Conservation (phyloP, 1,140 invertebrate species). For the Leptinotarsa defecta region DNA sequence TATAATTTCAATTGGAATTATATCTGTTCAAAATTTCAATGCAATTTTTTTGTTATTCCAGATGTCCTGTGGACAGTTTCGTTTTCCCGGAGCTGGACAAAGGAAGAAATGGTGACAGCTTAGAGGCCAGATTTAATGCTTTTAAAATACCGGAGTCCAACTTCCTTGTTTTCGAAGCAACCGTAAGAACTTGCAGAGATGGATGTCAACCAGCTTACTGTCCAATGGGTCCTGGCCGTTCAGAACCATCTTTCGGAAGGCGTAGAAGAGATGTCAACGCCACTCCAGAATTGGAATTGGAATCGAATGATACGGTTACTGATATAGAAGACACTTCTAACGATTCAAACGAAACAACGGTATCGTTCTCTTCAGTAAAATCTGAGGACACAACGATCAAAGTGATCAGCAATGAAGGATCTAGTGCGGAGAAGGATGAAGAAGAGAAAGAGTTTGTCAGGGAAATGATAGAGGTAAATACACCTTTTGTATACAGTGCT, state of each 20-base stretch:
- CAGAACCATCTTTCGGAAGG: constrained; percentile 79
- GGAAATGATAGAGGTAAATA: constrained; percentile 81
- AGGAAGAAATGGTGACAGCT: constrained; percentile 80
- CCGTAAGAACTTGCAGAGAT: constrained; percentile 83
- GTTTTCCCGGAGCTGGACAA: constrained; percentile 90
- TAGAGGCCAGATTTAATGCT: constrained; percentile 90
- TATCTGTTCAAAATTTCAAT: neutral
- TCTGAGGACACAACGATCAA: constrained; percentile 17
- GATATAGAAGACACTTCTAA: constrained; percentile 14
- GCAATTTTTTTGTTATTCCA: constrained; percentile 51
- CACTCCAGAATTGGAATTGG: constrained; percentile 46
- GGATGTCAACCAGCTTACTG: constrained; percentile 89
- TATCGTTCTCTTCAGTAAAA: constrained; percentile 25
- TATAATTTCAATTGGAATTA: no score
- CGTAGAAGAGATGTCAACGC: constrained; percentile 65
- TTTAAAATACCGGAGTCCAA: constrained; percentile 95
- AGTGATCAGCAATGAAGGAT: constrained; percentile 59
- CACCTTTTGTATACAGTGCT: no score
- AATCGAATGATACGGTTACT: constrained; percentile 22
- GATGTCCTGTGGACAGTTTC: constrained; percentile 88
- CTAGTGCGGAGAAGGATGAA: constrained; percentile 49
- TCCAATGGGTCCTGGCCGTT: constrained; percentile 59
- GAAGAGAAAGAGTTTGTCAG: constrained; percentile 74
- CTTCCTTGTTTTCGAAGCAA: constrained; percentile 91
- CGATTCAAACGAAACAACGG: constrained; percentile 30